Conservation (phyloP, 1,140 invertebrate genomes). For the Gonioctena quinquepunctata region DNA sequence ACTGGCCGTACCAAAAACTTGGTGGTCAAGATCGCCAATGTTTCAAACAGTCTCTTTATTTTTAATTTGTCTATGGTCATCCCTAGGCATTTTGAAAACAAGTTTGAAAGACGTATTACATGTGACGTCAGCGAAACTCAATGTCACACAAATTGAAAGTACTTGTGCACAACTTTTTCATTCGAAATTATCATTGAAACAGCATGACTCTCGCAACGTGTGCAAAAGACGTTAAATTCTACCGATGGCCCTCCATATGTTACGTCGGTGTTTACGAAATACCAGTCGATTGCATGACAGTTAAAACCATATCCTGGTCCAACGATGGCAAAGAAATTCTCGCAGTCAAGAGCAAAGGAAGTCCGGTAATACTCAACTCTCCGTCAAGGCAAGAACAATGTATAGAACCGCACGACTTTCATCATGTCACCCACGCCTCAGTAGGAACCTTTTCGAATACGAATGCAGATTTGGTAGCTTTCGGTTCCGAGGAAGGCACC, state of each 20-base stretch:
- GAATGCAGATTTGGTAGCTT: slow-evolving; percentile 25
- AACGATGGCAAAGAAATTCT: slow-evolving; percentile 33
- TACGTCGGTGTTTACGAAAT: slow-evolving; percentile 28
- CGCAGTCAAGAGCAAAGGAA: slow-evolving; percentile 29
- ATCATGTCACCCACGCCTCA: slow-evolving; percentile 11
- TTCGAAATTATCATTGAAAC: neutral
- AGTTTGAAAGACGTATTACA: too few relatives aligned
- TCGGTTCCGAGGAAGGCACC: slow-evolving; percentile 33
- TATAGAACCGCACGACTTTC: slow-evolving; percentile 8
- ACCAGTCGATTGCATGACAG: slow-evolving; percentile 20
- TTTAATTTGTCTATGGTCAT: too few relatives aligned
- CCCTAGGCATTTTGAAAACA: too few relatives aligned
- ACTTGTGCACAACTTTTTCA: neutral
- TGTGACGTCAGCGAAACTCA: too few relatives aligned
- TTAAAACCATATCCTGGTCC: slow-evolving; percentile 40
- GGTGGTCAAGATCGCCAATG: too few relatives aligned
- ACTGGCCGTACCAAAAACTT: too few relatives aligned
- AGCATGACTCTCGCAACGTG: slow-evolving; percentile 39
- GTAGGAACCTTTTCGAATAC: slow-evolving; percentile 32
- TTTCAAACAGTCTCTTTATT: too few relatives aligned
- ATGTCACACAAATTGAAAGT: neutral
- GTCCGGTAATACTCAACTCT: slow-evolving; percentile 24
- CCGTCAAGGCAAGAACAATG: slow-evolving; percentile 5
- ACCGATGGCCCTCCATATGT: slow-evolving; percentile 37
- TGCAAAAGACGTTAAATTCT: slow-evolving; percentile 41